Base-by-base conservation (phyloP, 2,113 vertebrate species). In the Psammodynastes pulverulentus region DNA sequence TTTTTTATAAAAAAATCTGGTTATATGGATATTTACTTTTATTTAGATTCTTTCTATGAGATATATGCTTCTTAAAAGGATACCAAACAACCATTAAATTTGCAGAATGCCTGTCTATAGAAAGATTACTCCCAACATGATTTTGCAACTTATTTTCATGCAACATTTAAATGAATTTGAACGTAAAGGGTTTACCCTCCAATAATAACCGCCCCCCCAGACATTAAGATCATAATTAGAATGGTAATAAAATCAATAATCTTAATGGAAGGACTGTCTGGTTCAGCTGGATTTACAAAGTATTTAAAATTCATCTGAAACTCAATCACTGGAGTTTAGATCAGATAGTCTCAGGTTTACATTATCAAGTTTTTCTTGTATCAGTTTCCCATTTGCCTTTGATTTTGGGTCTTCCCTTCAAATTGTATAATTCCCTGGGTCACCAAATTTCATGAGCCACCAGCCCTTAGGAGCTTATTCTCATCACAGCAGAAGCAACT, bases 401-500 rank as follows among this genome's bases (percentile, higher is more conserved):
- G 24, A 39, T 9, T 9, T 51, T 51, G 54, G n/a, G 45, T 39
- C 84, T 45, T 90, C 21, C 84, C n/a, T 87, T 48, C 90, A n/a
- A 24, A 17, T 49, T 87, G 49, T 52, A 52, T 29, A 43, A 72
- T 43, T 72, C 21, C 8, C 15, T 67, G 48, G 48, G 72, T 58
- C 56, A 62, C 13, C 9, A 17, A 62, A 39, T 53, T 91, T 56
- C 86, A 94, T 2, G 90, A 53, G 19, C 49, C 34, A 89, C 19
- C n/a, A 45, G 53, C 8, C 88, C 26, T 10, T n/a, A 94, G 5
- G 54, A 84, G 26, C 88, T 51, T 9, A 90, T 54, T 2, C 15
- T 91, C 51, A 46, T 53, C 46, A 52, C 13, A 92, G 54, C 91
- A 92, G 87, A 91, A 72, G 39, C 39, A 87, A 67, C 56, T 13